Evolutionary conservation across 2,888 invertebrate species (phyloP), one percentile per base, ranked within the genome.

Genomic region (Acleris holmiana): DNA sequence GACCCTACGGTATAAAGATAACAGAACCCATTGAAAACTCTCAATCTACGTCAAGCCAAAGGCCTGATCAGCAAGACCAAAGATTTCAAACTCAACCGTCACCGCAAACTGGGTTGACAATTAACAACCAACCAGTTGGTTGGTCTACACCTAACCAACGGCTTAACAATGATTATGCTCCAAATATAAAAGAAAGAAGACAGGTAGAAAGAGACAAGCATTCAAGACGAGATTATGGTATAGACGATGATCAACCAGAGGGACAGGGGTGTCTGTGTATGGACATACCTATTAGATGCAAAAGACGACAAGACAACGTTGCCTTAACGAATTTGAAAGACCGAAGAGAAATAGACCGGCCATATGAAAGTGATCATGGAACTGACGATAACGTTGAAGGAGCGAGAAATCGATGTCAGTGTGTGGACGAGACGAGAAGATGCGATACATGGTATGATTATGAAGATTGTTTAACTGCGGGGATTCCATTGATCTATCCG

Each of bases 141-240:
- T 72, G 59, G 21, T 76, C 79, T 4, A 78, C 76, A 4, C 76
- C 78, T 3, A 71, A 71, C 7, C 67, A 74, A 18, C 55, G 18
- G 5, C 59, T 47, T 18, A 56, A n/a, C 44, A 60, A 64, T 50
- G 56, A 23, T n/a, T 49, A 50, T 13, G 56, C 69, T 49, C 55
- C 58, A 17, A 67, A 62, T 7, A 69, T 61, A 15, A 76, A 72
- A 61, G 74, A 65, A 18, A 29, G 6, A 2, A 68, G 62, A 18
- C 69, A 70, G 13, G 19, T 49, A 2, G 69, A 68, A 7, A 72
- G 57, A 47, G 66, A 59, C 35, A 67, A 46, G 40, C 69, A 71
- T 1, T 61, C 63, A 10, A 73, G 68, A 47, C 71, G 72, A 60
- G 5, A 35, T 29, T 8, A 29, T 69, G 67, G 17, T 56, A 76